Conservation (phyloP, 2,888 invertebrate genomes). For the Chloroclysta siterata region DNA sequence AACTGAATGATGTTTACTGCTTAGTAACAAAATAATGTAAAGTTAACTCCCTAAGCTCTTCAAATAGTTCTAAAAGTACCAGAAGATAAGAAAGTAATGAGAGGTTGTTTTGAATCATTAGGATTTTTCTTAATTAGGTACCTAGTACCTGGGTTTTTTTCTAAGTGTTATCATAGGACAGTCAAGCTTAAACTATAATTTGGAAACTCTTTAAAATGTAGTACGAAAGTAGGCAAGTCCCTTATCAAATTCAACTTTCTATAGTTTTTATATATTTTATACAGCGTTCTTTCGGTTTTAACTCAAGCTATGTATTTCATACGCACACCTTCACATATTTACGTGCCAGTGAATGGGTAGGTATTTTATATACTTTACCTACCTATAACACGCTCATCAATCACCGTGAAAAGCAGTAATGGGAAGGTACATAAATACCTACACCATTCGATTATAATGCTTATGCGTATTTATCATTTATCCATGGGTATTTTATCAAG, state of each 20-base stretch:
- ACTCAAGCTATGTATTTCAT: too few relatives aligned
- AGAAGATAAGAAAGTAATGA: too few relatives aligned
- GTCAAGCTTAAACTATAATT: background rate
- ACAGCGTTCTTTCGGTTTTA: too few relatives aligned
- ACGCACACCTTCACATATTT: too few relatives aligned
- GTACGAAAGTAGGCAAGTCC: background rate
- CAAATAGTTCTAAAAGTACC: too few relatives aligned
- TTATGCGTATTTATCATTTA: slow-evolving; percentile 1
- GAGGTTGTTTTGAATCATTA: too few relatives aligned
- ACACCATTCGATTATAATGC: background rate
- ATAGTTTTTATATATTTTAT: too few relatives aligned
- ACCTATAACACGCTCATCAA: slow-evolving; percentile 3
- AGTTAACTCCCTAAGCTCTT: too few relatives aligned
- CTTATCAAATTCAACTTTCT: slow-evolving; percentile 10
- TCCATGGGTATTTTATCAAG: background rate
- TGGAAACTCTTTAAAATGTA: slow-evolving; percentile 3
- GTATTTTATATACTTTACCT: too few relatives aligned
- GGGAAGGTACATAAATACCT: background rate
- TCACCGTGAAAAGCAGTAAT: slow-evolving; percentile 4
- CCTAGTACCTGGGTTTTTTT: background rate
- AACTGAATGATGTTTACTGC: too few relatives aligned
- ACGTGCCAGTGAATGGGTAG: too few relatives aligned
- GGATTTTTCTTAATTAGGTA: background rate
- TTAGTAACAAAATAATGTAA: too few relatives aligned
- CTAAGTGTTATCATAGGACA: background rate